Conservation (phyloP, 1,140 invertebrate species). For the Geopemphigus sp. region DNA sequence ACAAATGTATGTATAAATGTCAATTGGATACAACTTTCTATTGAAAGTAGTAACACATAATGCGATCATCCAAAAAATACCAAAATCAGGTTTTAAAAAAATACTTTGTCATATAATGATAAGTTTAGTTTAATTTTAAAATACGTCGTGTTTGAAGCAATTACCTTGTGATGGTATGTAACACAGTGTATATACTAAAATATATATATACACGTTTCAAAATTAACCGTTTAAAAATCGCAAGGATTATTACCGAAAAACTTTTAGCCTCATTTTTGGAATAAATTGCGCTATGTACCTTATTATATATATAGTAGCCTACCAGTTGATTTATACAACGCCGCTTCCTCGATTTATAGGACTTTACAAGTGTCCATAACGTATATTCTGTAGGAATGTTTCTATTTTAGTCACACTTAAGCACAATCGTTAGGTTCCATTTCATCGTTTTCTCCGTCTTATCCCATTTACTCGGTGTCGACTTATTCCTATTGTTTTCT, state of each 20-base stretch:
- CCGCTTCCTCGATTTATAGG: constrained; percentile 30
- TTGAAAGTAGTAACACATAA: no score
- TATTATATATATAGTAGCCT: background rate
- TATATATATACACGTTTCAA: background rate
- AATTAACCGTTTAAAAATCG: constrained; percentile 27
- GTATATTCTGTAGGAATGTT: constrained; percentile 25
- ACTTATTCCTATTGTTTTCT: background rate
- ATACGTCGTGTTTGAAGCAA: no score
- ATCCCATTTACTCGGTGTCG: constrained; percentile 4
- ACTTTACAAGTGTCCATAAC: constrained; percentile 35
- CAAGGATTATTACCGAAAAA: constrained; percentile 8
- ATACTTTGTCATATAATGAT: no score
- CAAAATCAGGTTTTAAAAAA: no score
- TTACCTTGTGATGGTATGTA: no score
- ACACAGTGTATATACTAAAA: no score
- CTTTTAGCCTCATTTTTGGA: background rate
- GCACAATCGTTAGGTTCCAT: constrained; percentile 8
- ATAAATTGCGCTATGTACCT: constrained; percentile 25
- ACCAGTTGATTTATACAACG: constrained; percentile 15
- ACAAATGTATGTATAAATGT: no score
- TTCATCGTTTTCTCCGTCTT: background rate
- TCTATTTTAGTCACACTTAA: constrained; percentile 11
- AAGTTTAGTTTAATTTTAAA: no score
- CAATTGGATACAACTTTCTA: no score
- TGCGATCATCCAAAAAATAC: no score